Evolutionary conservation across 1,140 invertebrate genomes (phyloP), one percentile per base, ranked within the genome.

Genomic region (Drusus annulatus): DNA sequence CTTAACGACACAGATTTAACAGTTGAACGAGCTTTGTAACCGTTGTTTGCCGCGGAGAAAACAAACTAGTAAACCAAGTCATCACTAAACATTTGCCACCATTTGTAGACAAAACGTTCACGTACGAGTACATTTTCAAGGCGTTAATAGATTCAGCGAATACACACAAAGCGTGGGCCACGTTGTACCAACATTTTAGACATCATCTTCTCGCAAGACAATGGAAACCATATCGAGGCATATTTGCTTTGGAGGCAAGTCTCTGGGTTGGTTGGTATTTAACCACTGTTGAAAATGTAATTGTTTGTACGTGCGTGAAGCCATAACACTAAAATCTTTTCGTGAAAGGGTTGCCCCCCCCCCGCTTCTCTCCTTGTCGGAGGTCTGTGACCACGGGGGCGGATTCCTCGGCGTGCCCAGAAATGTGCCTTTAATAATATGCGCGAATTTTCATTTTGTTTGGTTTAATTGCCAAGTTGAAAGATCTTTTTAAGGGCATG

Each of bases 201-300:
- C 65, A 45, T 45, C 65, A 36, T 69, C 65, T 69, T 69, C 65
- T 69, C 65, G 5, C 15, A 51, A 69, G 65, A 69, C 65, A 69
- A 69, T 69, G 36, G 65, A 69, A 69, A 69, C 65, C 65, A 17
- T 69, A 69, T 69, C 36, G 65, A 69, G 65, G 65, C 65, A 69
- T 69, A 69, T 69, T 69, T 69, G 65, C 17, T 69, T 69, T 69
- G 65, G 31, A 69, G 65, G 65, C 15, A 25, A 45, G n/a, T 45
- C 65, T 28, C 60, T 23, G 60, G 60, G 3, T 28, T 63, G 60
- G 60, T 63, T 63, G 65, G 65, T 69, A 69, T 69, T 69, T 69
- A 69, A 69, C 16, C 65, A 69, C 65, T 69, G 65, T 69, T 69
- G 65, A 45, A 69, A 69, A 69, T 69, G 65, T 69, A 69, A 69